Evolutionary conservation across 2,113 vertebrate species (phyloP).

Genomic region (Rhynchomys soricoides): DNA sequence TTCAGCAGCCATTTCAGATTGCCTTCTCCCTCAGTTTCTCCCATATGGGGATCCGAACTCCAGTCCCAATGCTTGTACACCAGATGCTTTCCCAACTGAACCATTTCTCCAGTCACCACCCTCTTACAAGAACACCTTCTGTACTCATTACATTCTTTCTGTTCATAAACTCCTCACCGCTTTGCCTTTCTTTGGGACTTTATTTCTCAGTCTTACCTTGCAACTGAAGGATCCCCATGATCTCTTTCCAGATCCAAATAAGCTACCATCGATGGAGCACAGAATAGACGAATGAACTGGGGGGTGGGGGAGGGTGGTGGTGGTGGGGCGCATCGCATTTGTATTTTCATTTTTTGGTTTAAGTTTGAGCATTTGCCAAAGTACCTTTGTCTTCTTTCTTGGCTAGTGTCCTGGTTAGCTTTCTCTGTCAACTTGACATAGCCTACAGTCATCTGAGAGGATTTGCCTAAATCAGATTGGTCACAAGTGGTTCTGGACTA

Average conservation of each 20-base stretch:
- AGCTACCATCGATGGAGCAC: neutral
- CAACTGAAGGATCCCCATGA: neutral
- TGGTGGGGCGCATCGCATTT: neutral
- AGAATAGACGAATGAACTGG: neutral
- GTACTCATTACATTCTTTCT: neutral
- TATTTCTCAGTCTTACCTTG: neutral
- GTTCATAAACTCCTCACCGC: neutral
- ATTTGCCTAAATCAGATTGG: neutral
- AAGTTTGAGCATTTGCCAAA: neutral
- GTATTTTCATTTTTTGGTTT: neutral
- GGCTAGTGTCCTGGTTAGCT: neutral
- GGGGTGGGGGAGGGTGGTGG: too few relatives aligned
- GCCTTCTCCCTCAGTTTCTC: neutral
- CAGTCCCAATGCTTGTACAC: neutral
- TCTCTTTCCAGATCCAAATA: neutral
- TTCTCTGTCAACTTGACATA: neutral
- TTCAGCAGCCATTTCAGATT: too few relatives aligned
- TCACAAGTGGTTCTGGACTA: neutral
- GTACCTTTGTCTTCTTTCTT: slow-evolving; percentile 15
- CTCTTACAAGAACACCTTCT: neutral
- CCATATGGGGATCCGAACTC: neutral
- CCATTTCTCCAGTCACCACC: neutral
- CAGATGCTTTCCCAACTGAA: neutral
- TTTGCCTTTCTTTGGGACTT: neutral
- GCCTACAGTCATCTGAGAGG: neutral